These are phyloP conservation scores for Sycophila sp. DNA, from an alignment of 1,140 invertebrate species.

Conservation along the genomic window DNA sequence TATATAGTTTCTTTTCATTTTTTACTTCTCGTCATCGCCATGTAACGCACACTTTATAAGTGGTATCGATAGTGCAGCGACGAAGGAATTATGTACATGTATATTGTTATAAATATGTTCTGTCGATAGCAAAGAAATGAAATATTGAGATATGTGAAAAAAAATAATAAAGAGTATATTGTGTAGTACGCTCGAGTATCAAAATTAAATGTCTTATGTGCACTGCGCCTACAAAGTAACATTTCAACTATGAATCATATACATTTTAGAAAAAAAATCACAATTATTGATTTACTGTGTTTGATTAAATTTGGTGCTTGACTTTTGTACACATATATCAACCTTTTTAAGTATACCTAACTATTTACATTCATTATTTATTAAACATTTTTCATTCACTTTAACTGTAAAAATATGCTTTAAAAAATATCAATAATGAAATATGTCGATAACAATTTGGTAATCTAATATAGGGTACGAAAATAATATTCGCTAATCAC, in stretches of 20 bases:
- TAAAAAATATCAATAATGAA: no score
- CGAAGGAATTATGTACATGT: slow-evolving; percentile 59
- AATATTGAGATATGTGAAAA: slow-evolving; percentile 58
- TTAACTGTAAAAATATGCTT: no score
- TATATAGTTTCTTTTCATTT: neutral
- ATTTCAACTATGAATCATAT: no score
- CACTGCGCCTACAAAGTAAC: no score
- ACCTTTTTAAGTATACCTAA: slow-evolving; percentile 18
- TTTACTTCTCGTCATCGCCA: slow-evolving; percentile 19
- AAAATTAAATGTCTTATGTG: no score
- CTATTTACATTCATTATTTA: slow-evolving; percentile 12
- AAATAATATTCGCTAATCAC: no score
- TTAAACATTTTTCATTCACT: no score
- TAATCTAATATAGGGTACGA: no score
- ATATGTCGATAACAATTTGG: no score
- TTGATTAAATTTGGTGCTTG: neutral
- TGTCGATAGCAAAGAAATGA: slow-evolving; percentile 53
- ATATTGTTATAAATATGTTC: slow-evolving; percentile 62
- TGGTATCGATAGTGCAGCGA: slow-evolving; percentile 52
- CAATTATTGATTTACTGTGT: neutral
- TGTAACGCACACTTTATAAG: slow-evolving; percentile 43
- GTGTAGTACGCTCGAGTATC: slow-evolving; percentile 44
- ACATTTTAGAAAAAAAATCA: slow-evolving; percentile 11
- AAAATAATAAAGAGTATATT: slow-evolving; percentile 62
- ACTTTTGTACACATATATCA: no score